phyloP scores from a whole-genome alignment of 1,140 invertebrate species.

The Meloidogyne chitwoodi region DNA sequence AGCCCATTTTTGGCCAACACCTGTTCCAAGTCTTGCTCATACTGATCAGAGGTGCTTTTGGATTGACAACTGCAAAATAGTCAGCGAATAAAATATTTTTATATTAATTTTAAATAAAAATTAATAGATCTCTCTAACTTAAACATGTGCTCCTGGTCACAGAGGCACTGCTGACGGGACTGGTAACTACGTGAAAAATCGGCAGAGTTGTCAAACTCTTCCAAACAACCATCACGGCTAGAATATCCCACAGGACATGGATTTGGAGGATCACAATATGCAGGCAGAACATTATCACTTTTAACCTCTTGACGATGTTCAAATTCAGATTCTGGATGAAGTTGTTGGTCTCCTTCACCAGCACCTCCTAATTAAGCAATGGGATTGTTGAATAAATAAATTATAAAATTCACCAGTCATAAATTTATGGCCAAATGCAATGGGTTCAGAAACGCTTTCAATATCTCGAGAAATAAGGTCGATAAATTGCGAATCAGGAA shows the following conservation, averaged over 20 bases:
- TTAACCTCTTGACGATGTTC: constrained; percentile 73
- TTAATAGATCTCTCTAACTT: constrained; percentile 67
- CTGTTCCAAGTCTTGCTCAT: constrained; percentile 61
- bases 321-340: constrained; percentile 67
- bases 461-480: constrained; percentile 54
- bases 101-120: constrained; percentile 24
- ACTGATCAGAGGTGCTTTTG: constrained; percentile 58
- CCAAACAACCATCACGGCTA: constrained; percentile 81
- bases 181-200: constrained; percentile 90
- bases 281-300: constrained; percentile 82
- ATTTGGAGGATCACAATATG: constrained; percentile 98
- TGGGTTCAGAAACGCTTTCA: constrained; percentile 45
- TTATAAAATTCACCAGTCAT: constrained; percentile 47
- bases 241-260: constrained; percentile 75
- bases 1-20: constrained; percentile 58
- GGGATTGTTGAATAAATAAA: neutral
- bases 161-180: constrained; percentile 87
- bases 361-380: constrained; percentile 67
- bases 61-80: constrained; percentile 42
- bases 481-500: constrained; percentile 54
- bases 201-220: constrained; percentile 88
- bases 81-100: too few species aligned
- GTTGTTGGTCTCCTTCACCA: constrained; percentile 71
- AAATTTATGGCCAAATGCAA: constrained; percentile 53
- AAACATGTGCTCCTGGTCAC: constrained; percentile 97